phyloP scores from a whole-genome alignment of 2,113 vertebrate species.

The Takifugu bimaculatus region DNA sequence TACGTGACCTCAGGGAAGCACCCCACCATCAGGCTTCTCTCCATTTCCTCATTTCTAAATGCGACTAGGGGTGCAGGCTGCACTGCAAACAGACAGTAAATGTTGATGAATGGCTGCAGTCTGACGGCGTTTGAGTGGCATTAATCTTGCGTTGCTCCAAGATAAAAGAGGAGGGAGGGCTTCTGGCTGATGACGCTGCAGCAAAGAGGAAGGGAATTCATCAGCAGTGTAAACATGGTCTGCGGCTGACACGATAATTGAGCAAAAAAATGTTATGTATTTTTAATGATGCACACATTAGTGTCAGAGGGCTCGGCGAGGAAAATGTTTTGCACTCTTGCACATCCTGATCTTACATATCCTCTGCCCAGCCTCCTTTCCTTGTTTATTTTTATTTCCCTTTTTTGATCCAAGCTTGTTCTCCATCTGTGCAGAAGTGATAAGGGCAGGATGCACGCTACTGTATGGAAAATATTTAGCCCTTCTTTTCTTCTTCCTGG shows the following conservation, averaged over 20 bases:
- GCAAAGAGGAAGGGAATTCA: slow-evolving; percentile 40
- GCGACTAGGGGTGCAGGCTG: no score
- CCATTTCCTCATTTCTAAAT: no score
- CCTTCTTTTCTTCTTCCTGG: slow-evolving; percentile 41
- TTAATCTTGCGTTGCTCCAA: background rate
- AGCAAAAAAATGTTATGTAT: slow-evolving; percentile 45
- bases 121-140: slow-evolving; percentile 5
- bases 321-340: slow-evolving; percentile 45
- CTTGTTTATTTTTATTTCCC: slow-evolving; percentile 20
- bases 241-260: slow-evolving; percentile 22
- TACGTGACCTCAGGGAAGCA: no score
- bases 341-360: slow-evolving; percentile 43
- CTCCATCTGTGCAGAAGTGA: slow-evolving; percentile 65
- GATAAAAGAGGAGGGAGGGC: slow-evolving; percentile 25
- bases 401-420: slow-evolving; percentile 64
- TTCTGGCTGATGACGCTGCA: slow-evolving; percentile 36
- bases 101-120: slow-evolving; percentile 3
- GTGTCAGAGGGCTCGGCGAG: slow-evolving; percentile 8
- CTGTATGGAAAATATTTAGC: slow-evolving; percentile 60
- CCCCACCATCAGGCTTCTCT: no score
- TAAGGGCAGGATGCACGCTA: slow-evolving; percentile 50
- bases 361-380: slow-evolving; percentile 13
- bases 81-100: no score
- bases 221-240: slow-evolving; percentile 37
- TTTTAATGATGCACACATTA: slow-evolving; percentile 44